phyloP scores from a whole-genome alignment of 2,797 vertebrate genomes.

The Picus viridis region DNA sequence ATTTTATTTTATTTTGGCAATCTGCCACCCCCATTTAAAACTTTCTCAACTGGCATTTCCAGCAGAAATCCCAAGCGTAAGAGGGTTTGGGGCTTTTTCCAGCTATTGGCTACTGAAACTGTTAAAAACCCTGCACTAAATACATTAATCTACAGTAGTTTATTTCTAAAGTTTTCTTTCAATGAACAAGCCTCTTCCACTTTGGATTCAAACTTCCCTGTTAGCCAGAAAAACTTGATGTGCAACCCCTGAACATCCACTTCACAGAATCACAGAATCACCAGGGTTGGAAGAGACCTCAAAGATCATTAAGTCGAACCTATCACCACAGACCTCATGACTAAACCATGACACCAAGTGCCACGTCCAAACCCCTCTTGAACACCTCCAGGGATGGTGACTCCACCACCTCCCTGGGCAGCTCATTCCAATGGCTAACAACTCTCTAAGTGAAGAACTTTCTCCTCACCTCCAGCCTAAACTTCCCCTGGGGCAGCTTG shows the following conservation, averaged over 20 bases:
- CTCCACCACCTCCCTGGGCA: too few relatives aligned
- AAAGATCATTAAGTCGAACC: too few relatives aligned
- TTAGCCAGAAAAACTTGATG: background rate
- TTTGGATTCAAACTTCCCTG: background rate
- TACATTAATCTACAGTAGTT: background rate
- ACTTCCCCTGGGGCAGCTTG: too few relatives aligned
- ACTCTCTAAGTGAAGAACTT: too few relatives aligned
- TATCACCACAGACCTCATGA: too few relatives aligned
- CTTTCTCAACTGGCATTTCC: background rate
- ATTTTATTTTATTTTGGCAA: background rate
- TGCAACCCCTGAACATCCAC: background rate
- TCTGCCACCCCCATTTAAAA: background rate
- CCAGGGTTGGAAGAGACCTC: too few relatives aligned
- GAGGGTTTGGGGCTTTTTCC: rapidly evolving
- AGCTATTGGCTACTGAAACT: background rate
- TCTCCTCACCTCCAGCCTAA: too few relatives aligned
- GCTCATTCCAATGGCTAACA: too few relatives aligned
- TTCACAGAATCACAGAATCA: background rate
- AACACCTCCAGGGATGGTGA: too few relatives aligned
- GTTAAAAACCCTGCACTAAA: rapidly evolving
- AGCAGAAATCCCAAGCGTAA: background rate
- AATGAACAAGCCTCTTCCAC: background rate
- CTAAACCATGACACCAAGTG: too few relatives aligned
- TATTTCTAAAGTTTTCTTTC: background rate
- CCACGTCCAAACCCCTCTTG: too few relatives aligned